Evolutionary conservation across 2,113 vertebrate genomes (phyloP).

Genomic region (Pachypanchax playfairii): DNA sequence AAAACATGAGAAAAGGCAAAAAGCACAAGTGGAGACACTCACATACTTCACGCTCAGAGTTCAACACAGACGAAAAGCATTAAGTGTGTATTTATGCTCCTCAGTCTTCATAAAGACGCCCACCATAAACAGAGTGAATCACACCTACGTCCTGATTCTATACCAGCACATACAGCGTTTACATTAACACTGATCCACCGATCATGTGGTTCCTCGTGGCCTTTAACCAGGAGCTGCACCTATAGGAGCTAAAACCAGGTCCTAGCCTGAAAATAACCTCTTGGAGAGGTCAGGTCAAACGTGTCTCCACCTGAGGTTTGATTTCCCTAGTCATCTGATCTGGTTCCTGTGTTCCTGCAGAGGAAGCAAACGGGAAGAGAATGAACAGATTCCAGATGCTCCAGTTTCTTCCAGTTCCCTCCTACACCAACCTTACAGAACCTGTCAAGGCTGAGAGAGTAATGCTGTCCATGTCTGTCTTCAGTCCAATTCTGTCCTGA

Average conservation of each 20-base stretch:
- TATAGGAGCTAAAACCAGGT: slow-evolving; percentile 26
- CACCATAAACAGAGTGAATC: slow-evolving; percentile 58
- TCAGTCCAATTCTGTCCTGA: no score
- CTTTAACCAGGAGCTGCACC: not conserved
- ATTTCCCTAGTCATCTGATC: slow-evolving; percentile 86
- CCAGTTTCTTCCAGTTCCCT: slow-evolving; percentile 53
- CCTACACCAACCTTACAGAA: slow-evolving; percentile 48
- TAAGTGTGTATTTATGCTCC: slow-evolving; percentile 43
- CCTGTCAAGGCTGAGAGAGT: slow-evolving; percentile 42
- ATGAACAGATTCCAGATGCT: slow-evolving; percentile 55
- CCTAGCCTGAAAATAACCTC: slow-evolving; percentile 18
- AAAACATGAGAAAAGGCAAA: not conserved
- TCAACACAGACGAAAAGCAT: slow-evolving; percentile 30
- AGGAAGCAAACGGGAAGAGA: slow-evolving; percentile 40
- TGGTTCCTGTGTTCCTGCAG: slow-evolving; percentile 85
- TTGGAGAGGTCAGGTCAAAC: slow-evolving; percentile 13
- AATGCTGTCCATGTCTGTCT: no score
- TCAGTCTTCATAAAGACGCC: slow-evolving; percentile 48
- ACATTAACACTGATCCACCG: not conserved
- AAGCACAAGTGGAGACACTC: slow-evolving; percentile 6
- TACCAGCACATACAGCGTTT: slow-evolving; percentile 14
- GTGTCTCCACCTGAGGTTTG: slow-evolving; percentile 73
- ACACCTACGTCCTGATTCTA: slow-evolving; percentile 44
- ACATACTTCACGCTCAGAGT: not conserved
- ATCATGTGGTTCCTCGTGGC: not conserved